Conservation (phyloP, 2,797 vertebrate genomes). For the Enteromius afrohamiltoni region DNA sequence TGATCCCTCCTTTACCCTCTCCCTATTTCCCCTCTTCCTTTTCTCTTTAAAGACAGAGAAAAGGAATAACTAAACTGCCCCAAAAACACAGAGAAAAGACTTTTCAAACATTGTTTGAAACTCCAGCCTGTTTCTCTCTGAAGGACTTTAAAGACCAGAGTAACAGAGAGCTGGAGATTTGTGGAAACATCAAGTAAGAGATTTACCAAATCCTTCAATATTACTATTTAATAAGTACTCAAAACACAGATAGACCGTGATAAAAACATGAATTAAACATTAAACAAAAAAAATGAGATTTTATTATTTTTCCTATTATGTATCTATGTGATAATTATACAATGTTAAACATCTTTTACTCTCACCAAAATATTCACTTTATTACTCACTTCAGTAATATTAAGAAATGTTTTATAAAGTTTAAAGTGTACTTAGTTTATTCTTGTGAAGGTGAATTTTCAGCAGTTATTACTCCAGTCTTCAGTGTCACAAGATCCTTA, state of each 20-base stretch:
- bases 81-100: conserved; percentile 28
- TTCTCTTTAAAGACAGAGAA: conserved; percentile 61
- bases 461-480: background rate
- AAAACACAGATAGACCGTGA: background rate
- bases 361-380: background rate
- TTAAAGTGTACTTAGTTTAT: background rate
- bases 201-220: conserved; percentile 18
- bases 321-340: background rate
- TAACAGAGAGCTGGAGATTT: conserved; percentile 23
- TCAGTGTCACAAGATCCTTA: background rate
- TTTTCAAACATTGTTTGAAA: conserved; percentile 44
- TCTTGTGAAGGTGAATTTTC: background rate
- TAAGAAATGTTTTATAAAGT: background rate
- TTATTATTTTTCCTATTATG: conserved; percentile 1
- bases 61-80: conserved; percentile 49
- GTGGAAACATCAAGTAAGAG: conserved; percentile 12
- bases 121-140: conserved; percentile 19
- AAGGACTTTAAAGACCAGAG: conserved; percentile 24
- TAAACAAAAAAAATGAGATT: background rate
- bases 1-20: conserved; percentile 57
- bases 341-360: background rate
- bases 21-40: conserved; percentile 55
- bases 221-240: background rate
- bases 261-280: conserved; percentile 23
- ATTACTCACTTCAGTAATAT: background rate